Evolutionary conservation across 2,797 vertebrate species (phyloP), one percentile per base, ranked within the genome.

Genomic region (Pseudocheirus occidentalis): DNA sequence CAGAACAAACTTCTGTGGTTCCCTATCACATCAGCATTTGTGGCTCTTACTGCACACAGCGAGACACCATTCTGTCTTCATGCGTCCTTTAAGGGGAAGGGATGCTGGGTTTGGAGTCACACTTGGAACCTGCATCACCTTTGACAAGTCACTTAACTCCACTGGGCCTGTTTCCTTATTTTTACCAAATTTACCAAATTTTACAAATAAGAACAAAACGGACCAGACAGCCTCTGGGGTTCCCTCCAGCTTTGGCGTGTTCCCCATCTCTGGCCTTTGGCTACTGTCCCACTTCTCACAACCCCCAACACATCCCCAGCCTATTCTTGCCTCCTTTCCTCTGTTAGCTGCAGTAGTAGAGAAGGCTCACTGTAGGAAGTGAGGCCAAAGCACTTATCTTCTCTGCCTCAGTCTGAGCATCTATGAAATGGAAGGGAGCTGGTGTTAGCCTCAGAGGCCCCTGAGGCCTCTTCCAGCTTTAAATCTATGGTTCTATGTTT

Each of bases 1-100:
- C 66, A 40, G n/a, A 40, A 40, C n/a, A 73, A 40, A 73, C 18
- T 73, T 73, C n/a, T 21, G 2, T 73, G 18, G 2, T 40, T n/a
- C 13, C 0, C 0, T 24, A 11, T 87, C 40, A 27, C 3, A 0
- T 87, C 40, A 87, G 9, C 5, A 0, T 73, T 18, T 0, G 66
- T 7, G 16, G 16, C 66, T 40, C n/a, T 40, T 40, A 31, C n/a
- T 34, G 3, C 11, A 13, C n/a, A 40, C 16, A 29, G 29, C 31
- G 27, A 87, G 40, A 50, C 21, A 11, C 40, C 40, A 50, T 27
- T 50, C 40, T 46, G 73, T 27, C 73, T 87, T 50, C 73, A 50
- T 40, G 4, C 21, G 50, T 27, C 21, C 73, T 87, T 87, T 46
- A 87, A 46, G 24, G 21, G 40, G 73, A 87, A 66, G 34, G 34